phyloP scores from a whole-genome alignment of 2,797 vertebrate genomes.

The Dipus sagitta region DNA sequence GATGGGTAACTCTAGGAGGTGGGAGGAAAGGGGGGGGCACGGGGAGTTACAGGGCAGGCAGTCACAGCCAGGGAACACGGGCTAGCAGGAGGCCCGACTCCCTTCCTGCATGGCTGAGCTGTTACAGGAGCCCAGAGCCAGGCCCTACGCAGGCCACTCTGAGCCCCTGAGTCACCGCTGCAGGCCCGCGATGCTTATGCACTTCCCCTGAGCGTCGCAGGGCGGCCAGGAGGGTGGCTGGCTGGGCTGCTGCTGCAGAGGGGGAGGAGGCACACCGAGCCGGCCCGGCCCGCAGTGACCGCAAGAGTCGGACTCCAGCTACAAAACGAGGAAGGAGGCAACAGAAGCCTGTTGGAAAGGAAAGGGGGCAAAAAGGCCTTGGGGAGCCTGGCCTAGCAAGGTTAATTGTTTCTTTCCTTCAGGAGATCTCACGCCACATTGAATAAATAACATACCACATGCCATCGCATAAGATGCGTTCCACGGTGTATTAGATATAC shows the following conservation, averaged over 20 bases:
- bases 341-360: no score
- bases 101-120: not conserved
- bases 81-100: not conserved
- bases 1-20: not conserved
- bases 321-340: not conserved
- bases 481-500: constrained; percentile 65
- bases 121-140: not conserved
- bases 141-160: not conserved
- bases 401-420: constrained; percentile 58
- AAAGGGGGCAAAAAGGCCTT: not conserved
- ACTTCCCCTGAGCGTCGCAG: not conserved
- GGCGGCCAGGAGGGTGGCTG: not conserved
- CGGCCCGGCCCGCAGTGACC: not conserved
- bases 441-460: constrained; percentile 78
- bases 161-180: not conserved
- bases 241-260: not conserved
- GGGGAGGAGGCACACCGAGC: not conserved
- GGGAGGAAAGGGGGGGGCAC: not conserved
- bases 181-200: not conserved
- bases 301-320: not conserved
- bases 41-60: no score
- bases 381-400: constrained; percentile 17
- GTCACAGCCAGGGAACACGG: rapidly evolving
- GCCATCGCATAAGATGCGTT: constrained; percentile 66
- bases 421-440: constrained; percentile 74